These are phyloP conservation scores for Caenorhabditis sp. DNA, from an alignment of 2,888 invertebrate species.

Conservation along the genomic window DNA sequence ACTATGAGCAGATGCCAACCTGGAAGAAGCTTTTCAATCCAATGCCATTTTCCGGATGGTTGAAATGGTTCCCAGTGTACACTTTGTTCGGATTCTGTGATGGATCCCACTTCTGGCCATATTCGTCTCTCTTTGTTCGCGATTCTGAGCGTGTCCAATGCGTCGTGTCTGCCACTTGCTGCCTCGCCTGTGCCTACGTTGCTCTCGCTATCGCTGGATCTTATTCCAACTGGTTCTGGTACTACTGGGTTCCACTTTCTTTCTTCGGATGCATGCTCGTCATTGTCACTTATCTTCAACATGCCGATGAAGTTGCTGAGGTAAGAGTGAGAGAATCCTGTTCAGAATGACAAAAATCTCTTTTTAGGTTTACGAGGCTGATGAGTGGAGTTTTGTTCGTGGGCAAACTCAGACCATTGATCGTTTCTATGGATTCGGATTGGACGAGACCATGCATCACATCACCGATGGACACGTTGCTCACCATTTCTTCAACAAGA, in stretches of 20 bases:
- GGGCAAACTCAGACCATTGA: conserved; percentile 74
- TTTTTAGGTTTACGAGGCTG: conserved; percentile 73
- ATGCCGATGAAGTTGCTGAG: conserved; percentile 75
- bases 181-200: conserved; percentile 73
- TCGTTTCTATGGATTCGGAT: conserved; percentile 71
- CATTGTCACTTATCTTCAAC: conserved; percentile 78
- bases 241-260: conserved; percentile 76
- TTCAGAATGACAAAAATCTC: not conserved
- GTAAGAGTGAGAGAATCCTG: conserved; percentile 26
- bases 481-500: conserved; percentile 80
- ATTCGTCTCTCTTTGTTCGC: conserved; percentile 75
- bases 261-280: conserved; percentile 77
- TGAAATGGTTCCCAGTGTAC: conserved; percentile 81
- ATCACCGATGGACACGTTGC: conserved; percentile 79
- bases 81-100: conserved; percentile 80
- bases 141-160: conserved; percentile 79
- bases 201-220: conserved; percentile 69
- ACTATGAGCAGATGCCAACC: conserved; percentile 59
- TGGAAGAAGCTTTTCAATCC: conserved; percentile 72
- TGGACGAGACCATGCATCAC: conserved; percentile 72
- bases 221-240: conserved; percentile 73
- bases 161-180: conserved; percentile 73
- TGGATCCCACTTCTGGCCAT: conserved; percentile 82
- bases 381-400: conserved; percentile 74
- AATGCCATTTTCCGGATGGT: conserved; percentile 77